phyloP scores from a whole-genome alignment of 2,797 vertebrate species.

The Premnoplex brunnescens region DNA sequence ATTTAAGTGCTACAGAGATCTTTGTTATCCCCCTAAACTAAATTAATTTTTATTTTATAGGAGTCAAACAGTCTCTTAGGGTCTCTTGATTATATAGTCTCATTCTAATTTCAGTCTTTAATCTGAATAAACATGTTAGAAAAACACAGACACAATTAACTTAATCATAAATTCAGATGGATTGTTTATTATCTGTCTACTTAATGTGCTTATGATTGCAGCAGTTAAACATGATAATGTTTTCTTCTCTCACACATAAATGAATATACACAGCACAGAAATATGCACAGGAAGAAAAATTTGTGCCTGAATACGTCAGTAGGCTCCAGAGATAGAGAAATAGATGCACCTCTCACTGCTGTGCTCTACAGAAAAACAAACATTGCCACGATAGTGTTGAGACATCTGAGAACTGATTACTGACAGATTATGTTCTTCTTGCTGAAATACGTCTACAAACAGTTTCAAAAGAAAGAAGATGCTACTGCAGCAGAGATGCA shows the following conservation, averaged over 20 bases:
- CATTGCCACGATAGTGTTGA: neutral
- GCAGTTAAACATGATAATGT: slow-evolving; percentile 60
- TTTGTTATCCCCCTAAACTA: neutral
- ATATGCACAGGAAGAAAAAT: slow-evolving; percentile 7
- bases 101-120: slow-evolving; percentile 53
- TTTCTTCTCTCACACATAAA: slow-evolving; percentile 49
- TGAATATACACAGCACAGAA: slow-evolving; percentile 38
- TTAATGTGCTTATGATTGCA: slow-evolving; percentile 65
- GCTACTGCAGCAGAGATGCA: neutral
- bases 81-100: slow-evolving; percentile 33
- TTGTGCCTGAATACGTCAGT: neutral
- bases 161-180: slow-evolving; percentile 63
- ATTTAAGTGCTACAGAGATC: neutral
- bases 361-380: slow-evolving; percentile 24
- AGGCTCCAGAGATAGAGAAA: neutral
- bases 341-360: neutral
- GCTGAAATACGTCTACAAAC: neutral
- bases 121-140: slow-evolving; percentile 55
- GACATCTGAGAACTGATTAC: slow-evolving; percentile 15
- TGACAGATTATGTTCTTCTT: slow-evolving; percentile 18
- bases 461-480: neutral
- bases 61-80: slow-evolving; percentile 6
- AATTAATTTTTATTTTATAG: slow-evolving; percentile 42
- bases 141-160: slow-evolving; percentile 62
- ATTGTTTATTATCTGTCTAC: slow-evolving; percentile 65